Conservation (phyloP, 2,797 vertebrate species). For the Sylvilagus floridanus region DNA sequence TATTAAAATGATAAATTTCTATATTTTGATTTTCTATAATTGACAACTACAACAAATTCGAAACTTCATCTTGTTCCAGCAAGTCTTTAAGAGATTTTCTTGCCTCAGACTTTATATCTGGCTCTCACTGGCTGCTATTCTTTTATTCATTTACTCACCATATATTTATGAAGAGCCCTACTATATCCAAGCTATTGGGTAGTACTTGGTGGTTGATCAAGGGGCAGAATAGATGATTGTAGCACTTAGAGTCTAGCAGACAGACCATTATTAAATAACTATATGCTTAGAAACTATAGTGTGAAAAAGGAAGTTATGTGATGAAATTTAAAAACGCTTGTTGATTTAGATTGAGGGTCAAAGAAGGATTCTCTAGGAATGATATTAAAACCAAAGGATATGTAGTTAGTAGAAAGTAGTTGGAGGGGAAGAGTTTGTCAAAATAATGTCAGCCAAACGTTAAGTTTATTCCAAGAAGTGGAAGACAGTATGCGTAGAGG, state of each 20-base stretch:
- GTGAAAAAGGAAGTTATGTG: neutral
- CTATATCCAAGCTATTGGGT: neutral
- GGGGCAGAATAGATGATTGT: neutral
- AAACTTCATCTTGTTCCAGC: neutral
- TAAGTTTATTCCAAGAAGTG: neutral
- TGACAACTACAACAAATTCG: neutral
- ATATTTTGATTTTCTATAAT: neutral
- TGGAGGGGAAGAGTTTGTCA: neutral
- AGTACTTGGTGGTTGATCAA: neutral
- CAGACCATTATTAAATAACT: neutral
- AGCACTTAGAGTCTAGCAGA: neutral
- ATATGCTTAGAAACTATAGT: neutral
- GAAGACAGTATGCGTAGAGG: neutral
- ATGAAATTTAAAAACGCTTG: neutral
- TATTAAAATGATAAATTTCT: neutral
- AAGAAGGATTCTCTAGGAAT: conserved; percentile 10
- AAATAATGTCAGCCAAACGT: neutral
- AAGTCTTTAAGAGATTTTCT: neutral
- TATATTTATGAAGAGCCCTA: neutral
- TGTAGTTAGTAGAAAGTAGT: neutral
- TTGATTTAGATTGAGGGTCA: neutral
- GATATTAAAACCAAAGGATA: neutral
- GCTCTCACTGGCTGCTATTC: neutral
- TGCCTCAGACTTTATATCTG: neutral
- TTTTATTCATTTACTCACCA: conserved; percentile 34